These are phyloP conservation scores for Polypedilum pembai DNA, from an alignment of 1,140 invertebrate genomes.

Conservation along the genomic window DNA sequence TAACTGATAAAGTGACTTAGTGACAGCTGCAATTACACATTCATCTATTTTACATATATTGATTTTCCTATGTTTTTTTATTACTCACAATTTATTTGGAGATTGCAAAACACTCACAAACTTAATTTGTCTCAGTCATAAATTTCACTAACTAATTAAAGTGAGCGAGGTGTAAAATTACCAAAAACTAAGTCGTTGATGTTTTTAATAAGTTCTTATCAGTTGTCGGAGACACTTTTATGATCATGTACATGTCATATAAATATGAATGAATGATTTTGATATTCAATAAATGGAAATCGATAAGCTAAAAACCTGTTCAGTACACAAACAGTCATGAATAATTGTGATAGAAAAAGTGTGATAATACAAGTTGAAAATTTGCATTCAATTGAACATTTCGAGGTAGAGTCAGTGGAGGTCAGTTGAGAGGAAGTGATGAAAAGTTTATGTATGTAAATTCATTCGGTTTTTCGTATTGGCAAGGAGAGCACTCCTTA, in stretches of 20 bases:
- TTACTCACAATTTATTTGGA: not conserved
- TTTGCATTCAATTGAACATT: conserved; percentile 19
- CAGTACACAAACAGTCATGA: not conserved
- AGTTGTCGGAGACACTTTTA: not conserved
- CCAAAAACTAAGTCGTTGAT: not conserved
- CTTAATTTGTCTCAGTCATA: not conserved
- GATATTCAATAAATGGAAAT: not conserved
- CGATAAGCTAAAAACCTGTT: not conserved
- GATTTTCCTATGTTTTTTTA: not conserved
- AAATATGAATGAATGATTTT: not conserved
- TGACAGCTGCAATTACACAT: not conserved
- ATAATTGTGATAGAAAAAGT: conserved; percentile 19
- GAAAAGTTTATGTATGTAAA: conserved; percentile 19
- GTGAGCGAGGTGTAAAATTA: not conserved
- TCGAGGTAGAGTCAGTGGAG: not conserved
- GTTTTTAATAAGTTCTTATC: conserved; percentile 1
- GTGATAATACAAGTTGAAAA: conserved; percentile 13
- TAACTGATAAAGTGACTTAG: not conserved
- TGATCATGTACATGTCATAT: not conserved
- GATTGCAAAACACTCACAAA: not conserved
- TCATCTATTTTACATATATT: not conserved
- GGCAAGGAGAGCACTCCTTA: not conserved
- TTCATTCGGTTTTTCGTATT: not conserved
- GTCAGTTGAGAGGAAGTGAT: not conserved
- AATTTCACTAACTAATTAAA: conserved; percentile 4